These are phyloP conservation scores for Carettochelys insculpta DNA, from an alignment of 2,113 vertebrate genomes.

Conservation along the genomic window DNA sequence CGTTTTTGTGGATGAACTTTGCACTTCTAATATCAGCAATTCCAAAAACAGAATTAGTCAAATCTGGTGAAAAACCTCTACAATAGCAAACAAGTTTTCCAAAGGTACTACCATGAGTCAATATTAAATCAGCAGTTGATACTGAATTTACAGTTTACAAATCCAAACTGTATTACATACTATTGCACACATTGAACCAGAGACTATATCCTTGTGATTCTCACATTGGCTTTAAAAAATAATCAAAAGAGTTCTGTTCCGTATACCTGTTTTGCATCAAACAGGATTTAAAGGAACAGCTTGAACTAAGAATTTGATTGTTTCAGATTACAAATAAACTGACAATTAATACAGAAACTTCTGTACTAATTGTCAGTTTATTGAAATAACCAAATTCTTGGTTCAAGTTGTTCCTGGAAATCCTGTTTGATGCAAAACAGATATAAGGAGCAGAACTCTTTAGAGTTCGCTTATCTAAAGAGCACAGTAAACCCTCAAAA, in stretches of 20 bases:
- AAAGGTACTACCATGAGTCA: neutral
- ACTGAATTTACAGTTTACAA: neutral
- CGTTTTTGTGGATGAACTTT: neutral
- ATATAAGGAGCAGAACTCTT: neutral
- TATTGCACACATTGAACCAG: neutral
- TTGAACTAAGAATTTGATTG: neutral
- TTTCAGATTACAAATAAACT: neutral
- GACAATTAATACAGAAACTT: too few species aligned
- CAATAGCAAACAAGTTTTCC: neutral
- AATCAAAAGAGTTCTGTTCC: neutral
- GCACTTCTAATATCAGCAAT: neutral
- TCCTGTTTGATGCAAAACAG: neutral
- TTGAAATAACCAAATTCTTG: neutral
- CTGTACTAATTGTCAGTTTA: neutral
- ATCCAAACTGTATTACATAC: neutral
- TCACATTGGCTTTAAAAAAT: neutral
- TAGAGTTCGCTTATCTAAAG: too few species aligned
- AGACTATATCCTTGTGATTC: neutral
- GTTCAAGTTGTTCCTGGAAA: neutral
- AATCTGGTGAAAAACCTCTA: fast-evolving
- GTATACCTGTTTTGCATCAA: neutral
- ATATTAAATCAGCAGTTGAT: too few species aligned
- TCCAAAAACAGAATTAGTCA: neutral
- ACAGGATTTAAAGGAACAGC: neutral
- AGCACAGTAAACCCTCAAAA: too few species aligned